Percentiles rank a stretch among this genome's conserved stretches.
These are phyloP conservation scores for Protaetia brevitarsis DNA, from an alignment of 1,140 invertebrate species.

Conservation along the genomic window DNA sequence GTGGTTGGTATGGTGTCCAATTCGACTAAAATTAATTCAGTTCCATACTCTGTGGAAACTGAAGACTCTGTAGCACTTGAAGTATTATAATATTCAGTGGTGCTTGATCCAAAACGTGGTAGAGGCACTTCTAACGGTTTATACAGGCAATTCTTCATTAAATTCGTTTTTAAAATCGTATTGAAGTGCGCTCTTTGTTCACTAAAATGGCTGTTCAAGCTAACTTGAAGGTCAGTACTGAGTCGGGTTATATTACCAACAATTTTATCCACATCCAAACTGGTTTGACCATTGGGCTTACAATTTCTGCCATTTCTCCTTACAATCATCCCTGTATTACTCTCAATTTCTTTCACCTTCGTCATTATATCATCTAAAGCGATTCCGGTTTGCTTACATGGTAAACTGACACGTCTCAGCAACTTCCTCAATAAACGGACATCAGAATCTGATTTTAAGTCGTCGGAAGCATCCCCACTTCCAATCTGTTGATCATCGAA, in stretches of 20 bases:
- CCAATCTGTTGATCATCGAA: conserved; percentile 26
- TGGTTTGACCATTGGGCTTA: not conserved
- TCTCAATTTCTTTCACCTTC: conserved; percentile 1
- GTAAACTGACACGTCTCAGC: not conserved
- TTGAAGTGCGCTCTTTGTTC: conserved; percentile 31
- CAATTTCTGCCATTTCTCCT: not conserved
- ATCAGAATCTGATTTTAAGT: conserved; percentile 21
- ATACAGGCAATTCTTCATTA: not conserved
- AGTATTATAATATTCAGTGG: not conserved
- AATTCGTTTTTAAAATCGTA: conserved; percentile 10
- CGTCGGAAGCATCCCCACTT: conserved; percentile 24
- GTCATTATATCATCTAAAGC: conserved; percentile 8
- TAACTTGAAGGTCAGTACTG: not conserved
- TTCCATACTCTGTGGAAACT: not conserved
- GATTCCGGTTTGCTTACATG: not conserved
- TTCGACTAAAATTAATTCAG: not conserved
- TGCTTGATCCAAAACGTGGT: not conserved
- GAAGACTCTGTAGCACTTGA: not conserved
- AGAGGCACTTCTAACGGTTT: not conserved
- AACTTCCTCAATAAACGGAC: conserved; percentile 19
- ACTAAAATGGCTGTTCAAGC: conserved; percentile 32
- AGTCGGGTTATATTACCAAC: not conserved
- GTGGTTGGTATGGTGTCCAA: not conserved
- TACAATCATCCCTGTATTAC: not conserved
- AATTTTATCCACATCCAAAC: not conserved